A percentile compares a stretch with the other conserved stretches of the same genome.
phyloP scores from a whole-genome alignment of 2,113 vertebrate species.

The Synodontis membranacea region DNA sequence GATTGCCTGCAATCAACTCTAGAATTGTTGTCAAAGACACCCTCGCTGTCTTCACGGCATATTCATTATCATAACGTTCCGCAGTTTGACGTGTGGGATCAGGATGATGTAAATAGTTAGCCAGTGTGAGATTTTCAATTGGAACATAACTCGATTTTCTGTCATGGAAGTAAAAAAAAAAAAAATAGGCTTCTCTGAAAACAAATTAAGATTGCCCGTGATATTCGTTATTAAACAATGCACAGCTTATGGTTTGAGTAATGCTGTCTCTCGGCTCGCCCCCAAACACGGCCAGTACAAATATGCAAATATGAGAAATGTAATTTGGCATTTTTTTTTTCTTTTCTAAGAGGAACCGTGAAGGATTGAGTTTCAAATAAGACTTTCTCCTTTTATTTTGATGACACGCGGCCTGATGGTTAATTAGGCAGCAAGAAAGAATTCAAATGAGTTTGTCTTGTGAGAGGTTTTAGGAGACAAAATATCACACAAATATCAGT shows the following conservation, averaged over 20 bases:
- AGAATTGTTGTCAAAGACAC: background rate
- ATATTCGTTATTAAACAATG: conserved; percentile 45
- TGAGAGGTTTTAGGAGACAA: background rate
- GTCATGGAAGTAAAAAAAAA: background rate
- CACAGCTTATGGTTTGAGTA: conserved; percentile 25
- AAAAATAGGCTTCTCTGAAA: background rate
- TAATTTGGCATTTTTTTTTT: conserved; percentile 27
- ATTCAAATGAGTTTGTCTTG: background rate
- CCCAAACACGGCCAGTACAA: conserved; percentile 38
- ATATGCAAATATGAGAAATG: conserved; percentile 51
- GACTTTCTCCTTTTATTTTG: conserved; percentile 8
- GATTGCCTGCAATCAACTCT: background rate
- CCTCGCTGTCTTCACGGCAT: background rate
- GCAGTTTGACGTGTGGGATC: background rate
- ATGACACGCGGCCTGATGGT: background rate
- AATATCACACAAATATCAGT: background rate
- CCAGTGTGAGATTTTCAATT: conserved; percentile 17
- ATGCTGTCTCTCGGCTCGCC: conserved; percentile 4
- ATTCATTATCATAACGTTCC: background rate
- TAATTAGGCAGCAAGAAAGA: conserved; percentile 32
- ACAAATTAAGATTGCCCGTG: conserved; percentile 39
- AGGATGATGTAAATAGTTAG: background rate
- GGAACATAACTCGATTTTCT: conserved; percentile 27
- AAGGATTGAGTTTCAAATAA: background rate
- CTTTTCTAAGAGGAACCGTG: background rate